Base-by-base conservation (phyloP, 2,797 vertebrate genomes). In the Clarias fuscus region DNA sequence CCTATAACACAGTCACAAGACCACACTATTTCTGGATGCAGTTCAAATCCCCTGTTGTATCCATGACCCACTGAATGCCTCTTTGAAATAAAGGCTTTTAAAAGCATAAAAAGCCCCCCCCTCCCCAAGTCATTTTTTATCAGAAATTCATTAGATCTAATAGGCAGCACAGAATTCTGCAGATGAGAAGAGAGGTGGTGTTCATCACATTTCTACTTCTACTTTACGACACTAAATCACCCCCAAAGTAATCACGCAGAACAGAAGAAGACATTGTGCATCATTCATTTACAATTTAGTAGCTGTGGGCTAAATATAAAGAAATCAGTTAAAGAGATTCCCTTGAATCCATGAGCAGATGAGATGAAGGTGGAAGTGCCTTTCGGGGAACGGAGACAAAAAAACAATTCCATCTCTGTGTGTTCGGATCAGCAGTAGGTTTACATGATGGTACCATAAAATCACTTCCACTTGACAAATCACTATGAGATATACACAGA, bases 1-100 rank as follows among this genome's bases (percentile, higher is more conserved):
- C 73, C 56, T 53, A 68, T 58, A 88, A 86, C 81, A 86, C 73
- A 86, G 86, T 82, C 88, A 87, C 72, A 86, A 77, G 86, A 79
- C 76, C 67, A 65, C 18, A 24, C 56, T 61, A 62, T 81, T 79
- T 86, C 67, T 59, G 56, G 62, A 88, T 43, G 62, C 6, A 61
- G 53, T 78, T 89, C 24, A 84, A 33, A 72, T 27, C 65, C 65
- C 48, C 68, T 22, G 61, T 14, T 68, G 48, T 33, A 37, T 10
- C 17, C 61, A 72, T 87, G 80, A 82, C 71, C 18, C 30, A 68
- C 59, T 70, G 6, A 48, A 33, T n/a, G 40, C 81, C 68, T 86
- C 56, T 83, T 85, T 24, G 14, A 68, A 76, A 83, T 11, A 75
- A 53, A 62, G n/a, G 40, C 73, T 59, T 78, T 72, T 24, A 85